phyloP scores from a whole-genome alignment of 1,140 invertebrate species.

The Aporrectodea caliginosa region DNA sequence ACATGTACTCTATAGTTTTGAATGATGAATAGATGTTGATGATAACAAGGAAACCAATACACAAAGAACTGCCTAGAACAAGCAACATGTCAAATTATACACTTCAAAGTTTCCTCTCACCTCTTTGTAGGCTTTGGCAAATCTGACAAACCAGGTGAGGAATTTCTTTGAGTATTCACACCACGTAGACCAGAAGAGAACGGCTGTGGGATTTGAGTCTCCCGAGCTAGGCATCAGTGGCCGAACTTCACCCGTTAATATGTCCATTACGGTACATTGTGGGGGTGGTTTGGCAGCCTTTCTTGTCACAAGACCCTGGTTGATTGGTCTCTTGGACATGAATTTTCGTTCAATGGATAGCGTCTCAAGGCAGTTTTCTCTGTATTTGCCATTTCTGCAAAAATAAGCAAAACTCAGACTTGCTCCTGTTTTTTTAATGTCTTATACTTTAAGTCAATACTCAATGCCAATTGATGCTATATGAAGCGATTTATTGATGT shows the following conservation, averaged over 20 bases:
- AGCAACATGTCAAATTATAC: too few relatives aligned
- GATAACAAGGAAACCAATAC: too few relatives aligned
- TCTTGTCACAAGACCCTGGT: slow-evolving; percentile 48
- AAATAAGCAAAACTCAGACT: not conserved
- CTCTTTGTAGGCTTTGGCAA: not conserved
- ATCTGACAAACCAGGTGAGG: not conserved
- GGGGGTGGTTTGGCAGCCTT: slow-evolving; percentile 48
- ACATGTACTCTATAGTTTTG: too few relatives aligned
- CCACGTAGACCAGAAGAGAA: not conserved
- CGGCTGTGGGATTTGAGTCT: slow-evolving; percentile 24
- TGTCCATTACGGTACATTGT: slow-evolving; percentile 48
- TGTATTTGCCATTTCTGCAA: not conserved
- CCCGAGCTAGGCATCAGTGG: slow-evolving; percentile 42
- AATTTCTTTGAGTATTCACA: not conserved
- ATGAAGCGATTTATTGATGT: too few relatives aligned
- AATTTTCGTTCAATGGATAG: slow-evolving; percentile 17
- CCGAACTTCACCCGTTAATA: slow-evolving; percentile 51
- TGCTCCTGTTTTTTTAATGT: not conserved
- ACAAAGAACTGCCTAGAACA: too few relatives aligned
- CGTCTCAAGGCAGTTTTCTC: slow-evolving; percentile 1
- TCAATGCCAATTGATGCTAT: too few relatives aligned
- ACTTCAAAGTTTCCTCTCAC: too few relatives aligned
- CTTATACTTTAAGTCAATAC: too few relatives aligned
- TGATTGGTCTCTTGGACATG: slow-evolving; percentile 41
- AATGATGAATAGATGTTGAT: too few relatives aligned